Evolutionary conservation across 2,888 invertebrate species (phyloP).

Genomic region (Macrophya alboannulata): DNA sequence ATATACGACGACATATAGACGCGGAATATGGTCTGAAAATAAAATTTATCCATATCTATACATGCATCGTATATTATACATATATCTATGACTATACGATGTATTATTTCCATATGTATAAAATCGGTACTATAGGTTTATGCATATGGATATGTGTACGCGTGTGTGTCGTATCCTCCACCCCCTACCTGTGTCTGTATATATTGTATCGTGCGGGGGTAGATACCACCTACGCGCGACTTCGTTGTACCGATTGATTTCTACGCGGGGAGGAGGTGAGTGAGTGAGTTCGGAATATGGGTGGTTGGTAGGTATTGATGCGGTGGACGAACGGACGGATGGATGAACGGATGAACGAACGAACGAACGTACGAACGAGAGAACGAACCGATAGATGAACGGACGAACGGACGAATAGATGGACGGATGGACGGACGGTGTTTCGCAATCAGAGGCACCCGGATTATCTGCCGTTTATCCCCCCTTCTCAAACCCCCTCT

Average conservation of each 20-base stretch:
- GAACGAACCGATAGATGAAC: background rate
- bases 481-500: background rate
- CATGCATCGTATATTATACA: too few relatives aligned
- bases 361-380: background rate
- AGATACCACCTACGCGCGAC: conserved; percentile 19
- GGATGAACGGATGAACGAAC: conserved; percentile 1
- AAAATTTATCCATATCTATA: too few relatives aligned
- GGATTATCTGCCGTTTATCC: conserved; percentile 55
- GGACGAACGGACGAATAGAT: background rate
- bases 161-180: background rate
- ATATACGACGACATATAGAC: background rate
- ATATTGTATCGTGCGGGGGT: background rate
- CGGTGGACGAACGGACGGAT: conserved; percentile 35
- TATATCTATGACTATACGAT: background rate
- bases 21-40: too few relatives aligned
- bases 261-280: background rate
- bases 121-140: too few relatives aligned
- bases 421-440: conserved; percentile 45
- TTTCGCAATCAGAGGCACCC: conserved; percentile 54
- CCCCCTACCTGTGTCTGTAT: too few relatives aligned
- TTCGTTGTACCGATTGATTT: conserved; percentile 53
- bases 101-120: background rate
- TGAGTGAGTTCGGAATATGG: conserved; percentile 40
- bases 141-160: background rate
- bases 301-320: conserved; percentile 50